Base-by-base conservation (phyloP, 2,113 vertebrate genomes). In the Clupea harengus region DNA sequence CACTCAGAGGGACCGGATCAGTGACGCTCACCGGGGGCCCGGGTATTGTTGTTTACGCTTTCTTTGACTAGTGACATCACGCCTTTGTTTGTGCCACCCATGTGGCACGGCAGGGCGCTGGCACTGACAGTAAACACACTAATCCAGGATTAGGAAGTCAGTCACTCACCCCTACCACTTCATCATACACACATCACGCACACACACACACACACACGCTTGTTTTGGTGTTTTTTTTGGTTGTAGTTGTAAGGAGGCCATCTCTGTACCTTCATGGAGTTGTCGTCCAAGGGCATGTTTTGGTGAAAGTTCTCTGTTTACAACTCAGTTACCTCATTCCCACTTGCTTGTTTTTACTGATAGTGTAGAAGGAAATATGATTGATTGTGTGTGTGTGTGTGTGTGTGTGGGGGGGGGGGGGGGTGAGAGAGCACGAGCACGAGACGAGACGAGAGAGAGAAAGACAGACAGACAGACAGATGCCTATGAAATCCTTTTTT, bases 61-160 rank as follows among this genome's bases (percentile, higher is more conserved):
- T 67, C 60, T n/a, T 28, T 25, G 0, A 25, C 2, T 28, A 1
- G 11, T 25, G n/a, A 67, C 60, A 67, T 67, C 60, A 67, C 8
- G 22, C 60, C 25, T 25, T 67, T 67, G 60, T 67, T 67, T 67
- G 6, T 25, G 60, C 60, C 25, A n/a, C 4, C 8, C 22, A n/a
- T 6, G 60, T 67, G 60, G 6, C 60, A 25, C 10, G 20, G 20
- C n/a, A 20, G 20, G 57, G 6, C 57, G n/a, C 20, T 67, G 60
- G 60, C 60, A 25, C n/a, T 10, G 22, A 4, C 22, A 67, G 60
- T 25, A 67, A 67, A 67, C 60, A 67, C 10, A 28, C 60, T 67
- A 67, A 67, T 67, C 81, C 54, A 67, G 81, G 85, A 52, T 82
- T 57, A 82, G 60, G 22, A 67, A 67, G 60, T n/a, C n/a, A n/a